phyloP scores from a whole-genome alignment of 2,888 invertebrate species.

The Pollenia griseotomentosa region DNA sequence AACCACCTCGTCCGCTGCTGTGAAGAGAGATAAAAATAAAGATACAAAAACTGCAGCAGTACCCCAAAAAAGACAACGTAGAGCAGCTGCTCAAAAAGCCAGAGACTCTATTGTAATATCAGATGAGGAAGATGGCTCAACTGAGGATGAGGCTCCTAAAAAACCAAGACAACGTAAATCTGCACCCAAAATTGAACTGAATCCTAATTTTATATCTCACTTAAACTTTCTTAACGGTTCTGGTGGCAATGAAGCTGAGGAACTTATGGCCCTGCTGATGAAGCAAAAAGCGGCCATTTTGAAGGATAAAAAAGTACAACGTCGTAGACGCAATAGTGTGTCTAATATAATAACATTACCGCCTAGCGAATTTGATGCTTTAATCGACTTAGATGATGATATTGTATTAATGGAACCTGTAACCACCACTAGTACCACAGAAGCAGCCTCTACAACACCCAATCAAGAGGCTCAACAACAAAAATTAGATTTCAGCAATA shows the following conservation, averaged over 20 bases:
- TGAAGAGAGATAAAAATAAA: constrained; percentile 70
- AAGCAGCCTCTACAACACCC: constrained; percentile 1
- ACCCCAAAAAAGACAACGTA: constrained; percentile 69
- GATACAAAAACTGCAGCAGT: background rate
- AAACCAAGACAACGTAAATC: constrained; percentile 70
- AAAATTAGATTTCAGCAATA: constrained; percentile 31
- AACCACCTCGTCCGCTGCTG: background rate
- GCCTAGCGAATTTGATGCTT: constrained; percentile 75
- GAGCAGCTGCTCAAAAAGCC: constrained; percentile 41
- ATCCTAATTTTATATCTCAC: constrained; percentile 69
- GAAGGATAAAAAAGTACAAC: constrained; percentile 56
- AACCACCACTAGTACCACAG: constrained; percentile 54
- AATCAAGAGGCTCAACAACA: background rate
- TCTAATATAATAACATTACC: constrained; percentile 68
- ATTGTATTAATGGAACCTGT: constrained; percentile 80
- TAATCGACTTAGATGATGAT: constrained; percentile 78
- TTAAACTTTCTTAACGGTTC: constrained; percentile 67
- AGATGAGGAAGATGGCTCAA: constrained; percentile 74
- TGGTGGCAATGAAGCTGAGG: constrained; percentile 76
- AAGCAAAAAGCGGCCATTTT: constrained; percentile 78
- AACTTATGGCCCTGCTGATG: constrained; percentile 78
- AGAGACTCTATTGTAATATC: constrained; percentile 76
- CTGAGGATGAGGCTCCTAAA: constrained; percentile 33
- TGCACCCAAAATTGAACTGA: constrained; percentile 63
- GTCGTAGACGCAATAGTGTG: constrained; percentile 76